Base-by-base conservation (phyloP, 2,888 invertebrate species). In the Himalopsyche tibetana region DNA sequence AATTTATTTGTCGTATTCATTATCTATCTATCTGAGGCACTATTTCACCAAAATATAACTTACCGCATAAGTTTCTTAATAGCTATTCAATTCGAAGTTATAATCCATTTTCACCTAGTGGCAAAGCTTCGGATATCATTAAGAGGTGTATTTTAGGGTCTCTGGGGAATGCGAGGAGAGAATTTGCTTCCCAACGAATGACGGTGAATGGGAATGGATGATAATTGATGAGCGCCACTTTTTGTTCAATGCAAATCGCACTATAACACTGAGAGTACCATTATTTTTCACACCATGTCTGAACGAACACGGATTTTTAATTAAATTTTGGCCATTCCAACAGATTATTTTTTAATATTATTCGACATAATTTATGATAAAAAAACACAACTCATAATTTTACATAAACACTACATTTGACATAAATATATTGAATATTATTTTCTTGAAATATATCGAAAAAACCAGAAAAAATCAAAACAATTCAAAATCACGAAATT, bases 101-200 rank as follows among this genome's bases (percentile, higher is more conserved):
- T 69, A 69, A 69, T 69, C 69, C 69, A 69, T 69, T 69, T 69
- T 69, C 69, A 69, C 69, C 69, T 69, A 69, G 69, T 28, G 69
- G 69, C 28, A 28, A 69, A 69, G n/a, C 69, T 28, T 28, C 36
- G 69, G 11, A 69, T 28, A 28, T 28, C 69, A 69, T 69, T 36
- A 69, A 19, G 6, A 11, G 69, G 69, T 69, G 28, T 69, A 69
- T 69, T 69, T 69, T 69, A 69, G 69, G 69, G 69, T 69, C 69
- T 12, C 28, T 28, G 69, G 69, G 69, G 69, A 69, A 69, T 69
- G 69, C 69, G 11, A 28, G 69, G 69, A 69, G 69, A 69, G 69
- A 69, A 69, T 69, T 69, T 69, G 69, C 69, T 69, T 69, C 69
- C 19, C 69, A 28, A 28, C 69, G 69, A 69, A 69, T 69, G 69